phyloP scores from a whole-genome alignment of 1,140 invertebrate species.

The Drosophila ambigua region DNA sequence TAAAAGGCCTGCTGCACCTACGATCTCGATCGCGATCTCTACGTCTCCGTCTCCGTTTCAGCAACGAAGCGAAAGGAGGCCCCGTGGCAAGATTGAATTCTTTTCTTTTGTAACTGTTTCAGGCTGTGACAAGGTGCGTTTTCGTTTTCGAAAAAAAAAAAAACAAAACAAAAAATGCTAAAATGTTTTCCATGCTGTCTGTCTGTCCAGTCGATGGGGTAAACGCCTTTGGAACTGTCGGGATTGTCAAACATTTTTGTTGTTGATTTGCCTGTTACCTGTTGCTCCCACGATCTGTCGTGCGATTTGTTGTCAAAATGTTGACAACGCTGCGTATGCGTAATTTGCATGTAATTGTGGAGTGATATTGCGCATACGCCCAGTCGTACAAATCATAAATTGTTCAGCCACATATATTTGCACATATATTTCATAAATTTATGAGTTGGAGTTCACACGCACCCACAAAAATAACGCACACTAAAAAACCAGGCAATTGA shows the following conservation, averaged over 20 bases:
- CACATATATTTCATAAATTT: constrained; percentile 42
- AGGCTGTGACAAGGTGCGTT: constrained; percentile 70
- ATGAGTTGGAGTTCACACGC: constrained; percentile 76
- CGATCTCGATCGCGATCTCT: constrained; percentile 23
- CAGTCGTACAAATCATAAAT: constrained; percentile 69
- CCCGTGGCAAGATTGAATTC: constrained; percentile 64
- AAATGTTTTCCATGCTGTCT: constrained; percentile 73
- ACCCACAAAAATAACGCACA: constrained; percentile 48
- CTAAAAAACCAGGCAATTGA: constrained; percentile 44
- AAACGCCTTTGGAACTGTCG: constrained; percentile 56
- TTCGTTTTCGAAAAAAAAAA: constrained; percentile 19
- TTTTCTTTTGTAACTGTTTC: constrained; percentile 71
- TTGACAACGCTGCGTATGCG: constrained; percentile 67
- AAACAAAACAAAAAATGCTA: constrained; percentile 63
- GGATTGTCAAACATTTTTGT: constrained; percentile 50
- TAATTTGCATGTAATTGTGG: constrained; percentile 65
- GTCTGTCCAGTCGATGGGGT: constrained; percentile 37
- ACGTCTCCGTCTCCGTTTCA: too few species aligned
- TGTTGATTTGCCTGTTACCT: constrained; percentile 24
- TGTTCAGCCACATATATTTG: constrained; percentile 15
- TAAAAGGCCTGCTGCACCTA: constrained; percentile 75
- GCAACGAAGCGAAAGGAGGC: constrained; percentile 48
- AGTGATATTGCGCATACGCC: constrained; percentile 60
- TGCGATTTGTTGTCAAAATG: constrained; percentile 55
- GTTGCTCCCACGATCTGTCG: constrained; percentile 73